Conservation (phyloP, 2,888 invertebrate species). For the Epiblema foenella region DNA sequence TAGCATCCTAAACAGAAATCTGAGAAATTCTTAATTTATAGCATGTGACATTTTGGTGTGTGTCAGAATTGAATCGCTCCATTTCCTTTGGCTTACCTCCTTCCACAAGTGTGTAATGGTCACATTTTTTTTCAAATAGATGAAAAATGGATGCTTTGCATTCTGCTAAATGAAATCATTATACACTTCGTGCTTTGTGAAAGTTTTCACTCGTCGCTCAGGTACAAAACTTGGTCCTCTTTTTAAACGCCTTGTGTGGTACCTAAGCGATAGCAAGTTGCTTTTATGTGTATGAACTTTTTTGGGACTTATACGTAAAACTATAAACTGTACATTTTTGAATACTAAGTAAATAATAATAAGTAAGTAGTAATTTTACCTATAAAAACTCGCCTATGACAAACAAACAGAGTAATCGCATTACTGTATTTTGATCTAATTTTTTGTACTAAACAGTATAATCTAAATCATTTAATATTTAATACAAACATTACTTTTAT, state of each 20-base stretch:
- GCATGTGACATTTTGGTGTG: not conserved
- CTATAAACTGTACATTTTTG: not conserved
- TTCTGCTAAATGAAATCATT: constrained; percentile 7
- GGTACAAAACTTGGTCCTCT: constrained; percentile 37
- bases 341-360: not conserved
- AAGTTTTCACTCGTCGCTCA: constrained; percentile 47
- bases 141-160: not conserved
- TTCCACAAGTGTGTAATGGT: constrained; percentile 11
- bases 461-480: not conserved
- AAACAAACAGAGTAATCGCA: not conserved
- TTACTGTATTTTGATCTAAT: not conserved
- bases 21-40: no score
- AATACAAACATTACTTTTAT: not conserved
- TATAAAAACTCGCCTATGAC: not conserved
- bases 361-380: not conserved
- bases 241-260: constrained; percentile 35
- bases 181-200: constrained; percentile 42
- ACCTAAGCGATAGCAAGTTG: constrained; percentile 19
- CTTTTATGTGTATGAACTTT: constrained; percentile 29
- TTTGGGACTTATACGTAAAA: not conserved
- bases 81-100: constrained; percentile 42
- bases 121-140: not conserved
- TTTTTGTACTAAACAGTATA: not conserved
- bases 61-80: constrained; percentile 36
- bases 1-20: no score